Evolutionary conservation across 2,113 vertebrate genomes (phyloP).

Genomic region (Brienomyrus brachyistius): DNA sequence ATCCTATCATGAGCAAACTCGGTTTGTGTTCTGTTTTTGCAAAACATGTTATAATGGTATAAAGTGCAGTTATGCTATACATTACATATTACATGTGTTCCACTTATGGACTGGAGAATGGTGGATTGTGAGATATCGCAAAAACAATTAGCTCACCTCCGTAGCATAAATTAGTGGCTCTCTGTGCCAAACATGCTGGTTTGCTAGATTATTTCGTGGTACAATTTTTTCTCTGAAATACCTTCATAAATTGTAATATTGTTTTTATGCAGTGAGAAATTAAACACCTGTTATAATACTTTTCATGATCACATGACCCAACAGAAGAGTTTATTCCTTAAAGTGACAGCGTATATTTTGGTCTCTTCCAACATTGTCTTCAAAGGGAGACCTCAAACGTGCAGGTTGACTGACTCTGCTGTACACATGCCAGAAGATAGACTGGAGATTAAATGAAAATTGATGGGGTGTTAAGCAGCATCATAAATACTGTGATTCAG

Average conservation of each 20-base stretch:
- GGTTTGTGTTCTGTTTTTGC: background rate
- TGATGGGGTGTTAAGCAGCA: background rate
- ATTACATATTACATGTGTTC: background rate
- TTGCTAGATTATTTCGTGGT: background rate
- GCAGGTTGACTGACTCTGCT: background rate
- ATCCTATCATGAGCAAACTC: background rate
- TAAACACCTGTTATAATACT: background rate
- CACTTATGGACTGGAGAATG: background rate
- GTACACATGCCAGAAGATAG: background rate
- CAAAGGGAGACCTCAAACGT: background rate
- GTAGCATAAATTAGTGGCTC: background rate
- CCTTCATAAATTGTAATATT: background rate
- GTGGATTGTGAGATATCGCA: background rate
- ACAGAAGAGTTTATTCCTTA: background rate
- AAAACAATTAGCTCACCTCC: background rate
- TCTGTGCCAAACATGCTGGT: background rate
- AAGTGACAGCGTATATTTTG: background rate
- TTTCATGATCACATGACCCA: background rate
- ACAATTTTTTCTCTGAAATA: background rate
- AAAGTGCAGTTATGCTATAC: background rate
- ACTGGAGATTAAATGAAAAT: conserved; percentile 3
- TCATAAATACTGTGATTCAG: background rate
- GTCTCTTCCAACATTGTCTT: background rate
- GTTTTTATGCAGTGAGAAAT: background rate
- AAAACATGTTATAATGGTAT: background rate